Base-by-base conservation (phyloP, 2,888 invertebrate genomes). In the Cactoblastis cactorum region DNA sequence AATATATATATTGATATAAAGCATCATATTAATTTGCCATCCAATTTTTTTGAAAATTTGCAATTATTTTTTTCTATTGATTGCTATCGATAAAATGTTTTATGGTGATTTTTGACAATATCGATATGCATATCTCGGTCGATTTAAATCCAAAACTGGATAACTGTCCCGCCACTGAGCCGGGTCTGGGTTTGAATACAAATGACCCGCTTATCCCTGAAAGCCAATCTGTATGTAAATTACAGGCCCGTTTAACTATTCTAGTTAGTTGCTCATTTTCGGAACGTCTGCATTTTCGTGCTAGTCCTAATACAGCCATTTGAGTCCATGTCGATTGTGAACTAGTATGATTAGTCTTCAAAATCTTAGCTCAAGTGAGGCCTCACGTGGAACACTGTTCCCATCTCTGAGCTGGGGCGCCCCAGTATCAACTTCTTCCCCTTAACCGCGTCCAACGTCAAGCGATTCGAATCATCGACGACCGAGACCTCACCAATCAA, bases 171-270 rank as follows among this genome's bases (percentile, higher is more conserved):
- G 76, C 81, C 77, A 80, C 80, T 77, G 81, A 86, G 80, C 80
- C 69, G 71, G 77, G 80, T 75, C 77, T 74, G 74, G 78, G 85
- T 86, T 84, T 82, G 88, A 88, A 89, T 88, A 88, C 89, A 88
- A 88, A 89, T 88, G 85, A 83, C 83, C 70, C 86, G 80, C 87
- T 89, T 88, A 89, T 86, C 85, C 85, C 83, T 74, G 75, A 79
- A 83, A 89, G 87, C 87, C 87, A 89, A 88, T 89, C 84, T 89
- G 88, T 87, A 89, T 88, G 89, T 77, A 85, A 88, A 89, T 89
- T 80, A 78, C 80, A 78, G 81, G 79, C 83, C 80, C 80, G 75
- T 83, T 86, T 83, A 85, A 87, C 88, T 87, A 85, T 87, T 80
- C 88, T 86, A 86, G 87, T 88, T 88, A 88, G 86, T 86, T 87